phyloP scores from a whole-genome alignment of 2,888 invertebrate species.

The Drosophila flavopinicola region DNA sequence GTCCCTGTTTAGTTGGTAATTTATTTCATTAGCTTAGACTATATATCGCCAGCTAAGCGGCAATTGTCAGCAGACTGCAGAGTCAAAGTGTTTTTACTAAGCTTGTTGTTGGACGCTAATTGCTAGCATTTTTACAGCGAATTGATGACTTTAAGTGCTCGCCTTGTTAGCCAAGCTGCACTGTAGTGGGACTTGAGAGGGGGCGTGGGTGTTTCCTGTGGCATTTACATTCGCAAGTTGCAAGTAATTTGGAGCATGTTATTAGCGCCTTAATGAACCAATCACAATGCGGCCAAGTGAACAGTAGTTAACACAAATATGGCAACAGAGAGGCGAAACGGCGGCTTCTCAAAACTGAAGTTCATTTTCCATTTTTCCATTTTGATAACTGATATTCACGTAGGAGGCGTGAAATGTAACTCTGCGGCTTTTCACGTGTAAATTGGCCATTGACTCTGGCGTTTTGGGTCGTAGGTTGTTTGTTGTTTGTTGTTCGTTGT shows the following conservation, averaged over 20 bases:
- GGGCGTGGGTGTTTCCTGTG: conserved; percentile 63
- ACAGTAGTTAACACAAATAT: too few relatives aligned
- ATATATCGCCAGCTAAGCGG: conserved; percentile 11
- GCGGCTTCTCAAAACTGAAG: conserved; percentile 25
- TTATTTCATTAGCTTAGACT: conserved; percentile 42
- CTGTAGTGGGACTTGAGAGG: too few relatives aligned
- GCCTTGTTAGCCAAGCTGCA: conserved; percentile 29
- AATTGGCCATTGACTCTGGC: conserved; percentile 47
- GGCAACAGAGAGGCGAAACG: conserved; percentile 20
- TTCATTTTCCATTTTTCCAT: conserved; percentile 32
- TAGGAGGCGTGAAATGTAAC: conserved; percentile 66
- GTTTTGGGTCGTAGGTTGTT: conserved; percentile 21
- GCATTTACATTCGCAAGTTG: conserved; percentile 44
- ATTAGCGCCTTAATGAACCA: conserved; percentile 72
- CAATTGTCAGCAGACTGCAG: conserved; percentile 1
- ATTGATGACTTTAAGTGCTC: conserved; percentile 35
- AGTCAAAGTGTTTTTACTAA: not conserved
- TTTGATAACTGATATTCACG: conserved; percentile 43
- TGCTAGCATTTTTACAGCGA: conserved; percentile 38
- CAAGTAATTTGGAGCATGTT: conserved; percentile 39
- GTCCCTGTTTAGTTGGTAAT: conserved; percentile 39
- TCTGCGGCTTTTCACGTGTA: conserved; percentile 24
- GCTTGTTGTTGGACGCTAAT: conserved; percentile 33
- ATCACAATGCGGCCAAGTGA: conserved; percentile 43
- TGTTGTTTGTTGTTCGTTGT: too few relatives aligned